phyloP scores from a whole-genome alignment of 2,888 invertebrate species.

The Drosophila neutralis region DNA sequence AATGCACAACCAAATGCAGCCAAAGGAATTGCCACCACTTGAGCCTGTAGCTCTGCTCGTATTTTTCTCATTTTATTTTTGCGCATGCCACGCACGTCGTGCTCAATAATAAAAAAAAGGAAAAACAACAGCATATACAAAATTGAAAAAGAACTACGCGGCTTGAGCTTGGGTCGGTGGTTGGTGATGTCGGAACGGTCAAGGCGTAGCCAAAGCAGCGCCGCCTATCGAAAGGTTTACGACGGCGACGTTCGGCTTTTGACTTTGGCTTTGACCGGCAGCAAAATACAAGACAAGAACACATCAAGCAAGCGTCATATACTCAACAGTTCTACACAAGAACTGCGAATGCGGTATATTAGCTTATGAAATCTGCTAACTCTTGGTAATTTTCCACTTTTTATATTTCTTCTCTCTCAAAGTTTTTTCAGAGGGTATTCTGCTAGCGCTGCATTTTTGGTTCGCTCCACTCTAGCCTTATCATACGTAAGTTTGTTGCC shows the following conservation, averaged over 20 bases:
- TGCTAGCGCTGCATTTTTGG: not conserved
- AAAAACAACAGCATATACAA: constrained; percentile 33
- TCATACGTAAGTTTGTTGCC: constrained; percentile 67
- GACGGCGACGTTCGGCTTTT: constrained; percentile 30
- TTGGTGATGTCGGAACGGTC: constrained; percentile 43
- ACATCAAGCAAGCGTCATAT: constrained; percentile 43
- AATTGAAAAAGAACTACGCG: constrained; percentile 59
- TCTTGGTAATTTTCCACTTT: not conserved
- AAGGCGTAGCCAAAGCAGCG: constrained; percentile 65
- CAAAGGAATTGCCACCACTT: constrained; percentile 48
- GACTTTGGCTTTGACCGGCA: constrained; percentile 44
- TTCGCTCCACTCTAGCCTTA: constrained; percentile 27
- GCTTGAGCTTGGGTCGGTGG: constrained; percentile 17
- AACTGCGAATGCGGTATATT: constrained; percentile 16
- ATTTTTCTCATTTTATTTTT: constrained; percentile 10
- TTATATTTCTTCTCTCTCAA: not conserved
- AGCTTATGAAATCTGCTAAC: not conserved
- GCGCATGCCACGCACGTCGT: constrained; percentile 69
- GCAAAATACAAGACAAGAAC: constrained; percentile 42
- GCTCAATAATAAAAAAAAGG: constrained; percentile 67
- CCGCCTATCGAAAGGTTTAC: constrained; percentile 61
- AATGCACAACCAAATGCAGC: constrained; percentile 68
- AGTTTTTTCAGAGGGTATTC: constrained; percentile 15
- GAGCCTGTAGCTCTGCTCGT: constrained; percentile 1
- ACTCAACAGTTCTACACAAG: not conserved